Evolutionary conservation across 2,113 vertebrate species (phyloP).

Genomic region (Petaurus breviceps): DNA sequence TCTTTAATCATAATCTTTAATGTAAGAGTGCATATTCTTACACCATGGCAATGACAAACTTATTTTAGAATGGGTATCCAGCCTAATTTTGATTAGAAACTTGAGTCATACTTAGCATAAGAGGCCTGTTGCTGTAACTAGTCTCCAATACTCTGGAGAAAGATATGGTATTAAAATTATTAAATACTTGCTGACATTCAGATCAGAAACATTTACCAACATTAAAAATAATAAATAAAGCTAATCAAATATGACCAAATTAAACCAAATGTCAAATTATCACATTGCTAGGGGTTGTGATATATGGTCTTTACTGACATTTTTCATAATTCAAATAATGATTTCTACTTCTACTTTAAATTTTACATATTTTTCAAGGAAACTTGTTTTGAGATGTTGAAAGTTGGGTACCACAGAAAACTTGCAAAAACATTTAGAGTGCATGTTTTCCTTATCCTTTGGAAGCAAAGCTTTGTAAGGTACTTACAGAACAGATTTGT

Average conservation of each 20-base stretch:
- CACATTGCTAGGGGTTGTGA: not conserved
- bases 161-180: not conserved
- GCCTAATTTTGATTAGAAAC: not conserved
- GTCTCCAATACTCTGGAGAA: not conserved
- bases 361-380: constrained; percentile 10
- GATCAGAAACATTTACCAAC: not conserved
- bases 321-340: constrained; percentile 50
- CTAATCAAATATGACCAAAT: not conserved
- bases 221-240: not conserved
- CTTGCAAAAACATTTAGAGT: constrained; percentile 42
- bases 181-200: not conserved
- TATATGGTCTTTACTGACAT: constrained; percentile 8
- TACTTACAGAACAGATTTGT: constrained; percentile 44
- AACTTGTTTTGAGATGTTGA: constrained; percentile 19
- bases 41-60: not conserved
- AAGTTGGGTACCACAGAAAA: constrained; percentile 64
- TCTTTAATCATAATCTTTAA: not conserved
- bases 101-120: not conserved
- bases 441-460: constrained; percentile 40
- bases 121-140: not conserved
- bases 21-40: not conserved
- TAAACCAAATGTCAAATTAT: constrained; percentile 12
- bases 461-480: constrained; percentile 58
- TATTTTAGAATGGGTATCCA: not conserved
- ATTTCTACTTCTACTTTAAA: constrained; percentile 54